Percentiles rank a stretch among this genome's conserved stretches.
These are phyloP conservation scores for Capitulum mitella DNA, from an alignment of 2,888 invertebrate species.

Conservation along the genomic window DNA sequence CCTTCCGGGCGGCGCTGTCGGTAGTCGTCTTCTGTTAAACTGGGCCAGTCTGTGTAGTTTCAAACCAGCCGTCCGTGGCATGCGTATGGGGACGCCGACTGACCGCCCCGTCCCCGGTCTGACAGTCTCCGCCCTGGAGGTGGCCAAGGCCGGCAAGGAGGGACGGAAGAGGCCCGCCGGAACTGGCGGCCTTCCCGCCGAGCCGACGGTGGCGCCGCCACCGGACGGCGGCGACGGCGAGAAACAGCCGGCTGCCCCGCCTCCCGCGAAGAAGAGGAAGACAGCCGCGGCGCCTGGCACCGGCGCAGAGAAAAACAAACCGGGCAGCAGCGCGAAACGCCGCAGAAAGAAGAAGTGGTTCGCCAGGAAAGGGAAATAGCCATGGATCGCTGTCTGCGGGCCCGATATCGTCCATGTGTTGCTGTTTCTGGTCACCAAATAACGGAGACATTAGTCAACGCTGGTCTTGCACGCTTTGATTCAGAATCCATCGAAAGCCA, in stretches of 20 bases:
- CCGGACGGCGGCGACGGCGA: neutral
- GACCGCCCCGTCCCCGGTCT: no score
- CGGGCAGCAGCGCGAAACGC: neutral
- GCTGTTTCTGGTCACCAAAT: no score
- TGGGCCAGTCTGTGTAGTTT: no score
- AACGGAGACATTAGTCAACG: no score
- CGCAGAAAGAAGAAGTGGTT: slow-evolving; percentile 10
- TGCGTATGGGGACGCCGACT: no score
- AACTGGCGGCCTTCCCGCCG: neutral
- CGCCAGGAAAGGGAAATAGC: slow-evolving; percentile 3
- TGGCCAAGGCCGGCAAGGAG: neutral
- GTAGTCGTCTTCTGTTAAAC: no score
- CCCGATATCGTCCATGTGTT: no score
- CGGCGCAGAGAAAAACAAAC: neutral
- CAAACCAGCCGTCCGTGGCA: no score
- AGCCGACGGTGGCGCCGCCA: slow-evolving; percentile 3
- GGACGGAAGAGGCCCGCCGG: neutral
- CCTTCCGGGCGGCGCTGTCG: no score
- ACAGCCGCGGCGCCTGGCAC: neutral
- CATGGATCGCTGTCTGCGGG: neutral
- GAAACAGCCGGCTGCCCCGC: neutral
- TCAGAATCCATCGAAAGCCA: no score
- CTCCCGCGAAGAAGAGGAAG: neutral
- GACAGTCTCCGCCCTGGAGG: neutral
- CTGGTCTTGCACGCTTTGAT: no score